phyloP scores from a whole-genome alignment of 2,797 vertebrate species.

The Morus bassanus region DNA sequence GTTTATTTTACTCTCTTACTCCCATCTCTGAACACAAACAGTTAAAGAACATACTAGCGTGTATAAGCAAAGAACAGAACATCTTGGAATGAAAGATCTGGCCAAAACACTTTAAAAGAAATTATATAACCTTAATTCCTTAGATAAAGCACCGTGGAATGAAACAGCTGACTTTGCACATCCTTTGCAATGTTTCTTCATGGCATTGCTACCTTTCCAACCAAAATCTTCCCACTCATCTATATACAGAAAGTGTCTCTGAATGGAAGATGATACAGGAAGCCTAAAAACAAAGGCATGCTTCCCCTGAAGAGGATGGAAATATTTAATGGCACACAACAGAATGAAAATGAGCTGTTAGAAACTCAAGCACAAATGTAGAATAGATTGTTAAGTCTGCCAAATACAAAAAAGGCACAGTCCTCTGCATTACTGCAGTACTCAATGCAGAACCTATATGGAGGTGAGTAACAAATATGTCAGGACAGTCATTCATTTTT shows the following conservation, averaged over 20 bases:
- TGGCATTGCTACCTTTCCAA: neutral
- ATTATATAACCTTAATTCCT: neutral
- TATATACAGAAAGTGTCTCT: neutral
- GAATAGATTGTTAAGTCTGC: neutral
- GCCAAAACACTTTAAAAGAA: neutral
- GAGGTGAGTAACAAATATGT: neutral
- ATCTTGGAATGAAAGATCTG: neutral
- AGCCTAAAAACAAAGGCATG: neutral
- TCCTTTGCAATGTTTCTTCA: neutral
- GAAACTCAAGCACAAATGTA: constrained; percentile 35
- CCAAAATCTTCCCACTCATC: neutral
- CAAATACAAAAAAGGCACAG: neutral
- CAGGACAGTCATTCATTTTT: neutral
- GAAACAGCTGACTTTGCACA: neutral
- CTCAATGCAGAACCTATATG: neutral
- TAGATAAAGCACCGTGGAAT: neutral
- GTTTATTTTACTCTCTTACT: constrained; percentile 1
- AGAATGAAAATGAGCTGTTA: constrained; percentile 21
- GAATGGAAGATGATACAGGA: neutral
- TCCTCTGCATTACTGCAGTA: neutral
- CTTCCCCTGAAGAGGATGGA: neutral
- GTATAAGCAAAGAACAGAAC: neutral
- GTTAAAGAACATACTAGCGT: neutral
- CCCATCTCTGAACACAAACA: neutral
- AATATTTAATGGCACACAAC: neutral